phyloP scores from a whole-genome alignment of 2,888 invertebrate genomes.

The Tineola bisselliella region DNA sequence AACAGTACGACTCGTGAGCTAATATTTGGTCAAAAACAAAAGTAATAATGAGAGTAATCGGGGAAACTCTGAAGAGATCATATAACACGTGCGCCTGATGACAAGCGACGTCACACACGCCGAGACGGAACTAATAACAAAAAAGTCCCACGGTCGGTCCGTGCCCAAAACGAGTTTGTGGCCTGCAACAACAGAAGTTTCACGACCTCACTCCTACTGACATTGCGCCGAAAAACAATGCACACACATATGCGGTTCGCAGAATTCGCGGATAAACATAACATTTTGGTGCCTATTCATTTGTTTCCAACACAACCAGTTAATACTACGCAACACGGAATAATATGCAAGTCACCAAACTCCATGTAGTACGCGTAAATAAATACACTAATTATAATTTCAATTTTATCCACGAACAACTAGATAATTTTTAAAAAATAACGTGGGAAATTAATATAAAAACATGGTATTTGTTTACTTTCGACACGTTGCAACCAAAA shows the following conservation, averaged over 20 bases:
- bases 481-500: too few species aligned
- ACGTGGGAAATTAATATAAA: too few species aligned
- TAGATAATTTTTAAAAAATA: too few species aligned
- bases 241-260: not conserved
- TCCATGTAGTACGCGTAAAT: too few species aligned
- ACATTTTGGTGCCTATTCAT: not conserved
- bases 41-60: not conserved
- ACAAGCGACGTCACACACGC: slow-evolving; percentile 14
- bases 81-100: slow-evolving; percentile 13
- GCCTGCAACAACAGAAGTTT: slow-evolving; percentile 3
- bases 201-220: not conserved
- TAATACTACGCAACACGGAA: too few species aligned
- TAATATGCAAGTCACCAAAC: too few species aligned
- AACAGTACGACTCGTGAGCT: not conserved
- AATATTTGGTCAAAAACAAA: not conserved
- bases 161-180: slow-evolving; percentile 40
- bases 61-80: not conserved
- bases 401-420: too few species aligned
- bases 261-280: not conserved
- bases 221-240: not conserved
- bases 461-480: too few species aligned
- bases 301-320: not conserved
- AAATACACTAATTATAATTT: too few species aligned
- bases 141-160: slow-evolving; percentile 41
- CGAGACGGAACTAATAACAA: slow-evolving; percentile 41